Evolutionary conservation across 2,797 vertebrate species (phyloP), one percentile per base, ranked within the genome.

Genomic region (Parotocinclus haroldoi): DNA sequence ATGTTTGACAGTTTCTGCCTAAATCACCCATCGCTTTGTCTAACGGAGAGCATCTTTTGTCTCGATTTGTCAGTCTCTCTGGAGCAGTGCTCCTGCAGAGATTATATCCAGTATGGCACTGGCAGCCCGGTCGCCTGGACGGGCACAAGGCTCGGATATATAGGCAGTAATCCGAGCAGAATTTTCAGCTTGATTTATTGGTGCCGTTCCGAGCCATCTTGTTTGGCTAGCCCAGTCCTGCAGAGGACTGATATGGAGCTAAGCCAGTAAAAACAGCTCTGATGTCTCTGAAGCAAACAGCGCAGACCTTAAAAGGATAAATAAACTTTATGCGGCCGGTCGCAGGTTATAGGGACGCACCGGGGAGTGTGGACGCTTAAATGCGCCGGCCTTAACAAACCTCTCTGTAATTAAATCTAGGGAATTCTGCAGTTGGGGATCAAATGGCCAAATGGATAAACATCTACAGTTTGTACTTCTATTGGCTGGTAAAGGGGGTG

Each of bases 151-250:
- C 48, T 70, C 72, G 78, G 80, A 85, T 87, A 85, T 84, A 84
- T 76, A 65, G 77, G 62, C 63, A 67, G 66, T 66, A 74, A 19
- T 67, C 66, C 69, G 72, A 72, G 77, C 40, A 73, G 48, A 51
- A 68, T 80, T 81, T 80, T 78, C 71, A 55, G 53, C 57, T 67
- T 84, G 84, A 88, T 89, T 84, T 85, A 84, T 76, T 73, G 66
- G 78, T 72, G 62, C 74, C 75, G 64, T 80, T 75, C 58, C 73
- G 78, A 71, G 81, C 75, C 75, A 37, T 58, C 79, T 73, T 68
- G 69, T 76, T 80, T 71, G 77, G 74, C 58, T 78, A 74, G 72
- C 77, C 78, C 78, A 73, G 71, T 85, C 68, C 80, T 85, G 86
- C 66, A 36, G 74, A 68, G 69, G 72, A 45, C 76, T 82, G 83